phyloP scores from a whole-genome alignment of 2,797 vertebrate genomes.

The Argya squamiceps region DNA sequence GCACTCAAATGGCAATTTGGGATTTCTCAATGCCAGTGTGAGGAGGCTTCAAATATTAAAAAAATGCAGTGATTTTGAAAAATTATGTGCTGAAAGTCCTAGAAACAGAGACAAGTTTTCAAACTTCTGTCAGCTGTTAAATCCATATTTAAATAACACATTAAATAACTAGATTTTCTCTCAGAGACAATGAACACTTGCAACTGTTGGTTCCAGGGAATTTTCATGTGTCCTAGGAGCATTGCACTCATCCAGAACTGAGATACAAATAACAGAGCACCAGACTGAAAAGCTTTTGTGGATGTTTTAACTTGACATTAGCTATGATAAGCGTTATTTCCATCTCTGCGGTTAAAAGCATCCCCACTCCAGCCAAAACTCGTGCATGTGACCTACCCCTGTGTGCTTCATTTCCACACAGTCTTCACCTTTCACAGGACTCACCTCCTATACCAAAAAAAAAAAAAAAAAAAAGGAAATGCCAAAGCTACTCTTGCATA shows the following conservation, averaged over 20 bases:
- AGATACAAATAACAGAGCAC: not conserved
- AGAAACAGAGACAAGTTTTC: not conserved
- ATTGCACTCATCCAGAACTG: not conserved
- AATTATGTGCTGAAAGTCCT: not conserved
- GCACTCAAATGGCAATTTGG: not conserved
- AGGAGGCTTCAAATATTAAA: not conserved
- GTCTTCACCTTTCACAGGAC: not conserved
- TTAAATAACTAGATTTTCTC: not conserved
- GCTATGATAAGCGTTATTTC: not conserved
- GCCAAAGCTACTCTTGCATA: slow-evolving; percentile 20
- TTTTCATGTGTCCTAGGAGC: not conserved
- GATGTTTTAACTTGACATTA: not conserved
- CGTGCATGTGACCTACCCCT: rapidly evolving
- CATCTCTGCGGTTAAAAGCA: not conserved
- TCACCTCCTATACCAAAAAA: not conserved
- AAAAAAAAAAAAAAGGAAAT: slow-evolving; percentile 5
- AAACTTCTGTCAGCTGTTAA: not conserved
- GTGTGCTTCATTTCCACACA: not conserved
- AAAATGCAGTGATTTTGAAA: not conserved
- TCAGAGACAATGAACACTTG: not conserved
- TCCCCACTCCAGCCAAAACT: not conserved
- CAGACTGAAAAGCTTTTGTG: not conserved
- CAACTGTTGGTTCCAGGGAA: not conserved
- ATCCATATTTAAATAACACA: not conserved
- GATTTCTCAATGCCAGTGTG: not conserved